phyloP scores from a whole-genome alignment of 2,113 vertebrate species.

The Pterocles orientalis region DNA sequence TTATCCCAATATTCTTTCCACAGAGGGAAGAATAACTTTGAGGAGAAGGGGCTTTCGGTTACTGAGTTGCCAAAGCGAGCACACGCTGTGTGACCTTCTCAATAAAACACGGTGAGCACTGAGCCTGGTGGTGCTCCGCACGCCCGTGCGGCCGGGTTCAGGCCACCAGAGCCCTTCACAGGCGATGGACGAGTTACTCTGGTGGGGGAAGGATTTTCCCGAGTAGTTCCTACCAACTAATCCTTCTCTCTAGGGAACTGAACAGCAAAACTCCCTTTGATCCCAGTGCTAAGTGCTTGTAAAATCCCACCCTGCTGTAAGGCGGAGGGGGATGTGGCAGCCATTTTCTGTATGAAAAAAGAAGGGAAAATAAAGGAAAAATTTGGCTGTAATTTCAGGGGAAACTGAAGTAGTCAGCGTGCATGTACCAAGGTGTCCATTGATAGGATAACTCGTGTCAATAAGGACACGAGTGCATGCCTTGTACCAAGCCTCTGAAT shows the following conservation, averaged over 20 bases:
- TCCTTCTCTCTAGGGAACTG: neutral
- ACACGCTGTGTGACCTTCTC: neutral
- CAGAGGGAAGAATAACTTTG: neutral
- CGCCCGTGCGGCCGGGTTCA: fast-evolving
- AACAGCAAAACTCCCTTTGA: neutral
- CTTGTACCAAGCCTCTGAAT: neutral
- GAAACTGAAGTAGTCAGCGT: neutral
- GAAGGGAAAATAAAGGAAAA: neutral
- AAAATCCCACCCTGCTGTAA: neutral
- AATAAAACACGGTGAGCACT: too few species aligned
- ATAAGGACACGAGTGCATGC: neutral
- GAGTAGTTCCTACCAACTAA: neutral
- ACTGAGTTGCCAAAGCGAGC: neutral
- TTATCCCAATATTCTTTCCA: neutral
- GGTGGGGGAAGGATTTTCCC: neutral
- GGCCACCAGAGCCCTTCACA: neutral
- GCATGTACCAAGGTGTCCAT: neutral
- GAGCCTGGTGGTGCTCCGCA: neutral
- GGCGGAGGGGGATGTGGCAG: neutral
- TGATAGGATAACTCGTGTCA: neutral
- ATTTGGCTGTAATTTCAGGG: neutral
- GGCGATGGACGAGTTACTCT: neutral
- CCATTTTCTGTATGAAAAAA: neutral
- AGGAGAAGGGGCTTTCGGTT: neutral
- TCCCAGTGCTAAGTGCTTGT: neutral